phyloP scores from a whole-genome alignment of 2,888 invertebrate species.

The Amphipyra berbera region DNA sequence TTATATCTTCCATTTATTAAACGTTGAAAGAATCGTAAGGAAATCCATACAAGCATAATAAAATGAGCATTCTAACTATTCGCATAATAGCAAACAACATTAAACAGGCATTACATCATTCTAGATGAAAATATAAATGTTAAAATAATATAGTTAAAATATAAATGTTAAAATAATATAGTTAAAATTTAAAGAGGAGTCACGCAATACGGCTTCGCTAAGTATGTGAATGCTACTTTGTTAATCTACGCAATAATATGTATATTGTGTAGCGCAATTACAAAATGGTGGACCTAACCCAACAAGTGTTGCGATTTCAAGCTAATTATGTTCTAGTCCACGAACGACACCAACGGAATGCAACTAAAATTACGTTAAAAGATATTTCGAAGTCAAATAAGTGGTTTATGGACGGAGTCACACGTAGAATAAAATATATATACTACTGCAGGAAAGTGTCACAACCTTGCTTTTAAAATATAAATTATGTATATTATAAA shows the following conservation, averaged over 20 bases:
- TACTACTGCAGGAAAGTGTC: conserved; percentile 17
- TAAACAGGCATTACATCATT: not conserved
- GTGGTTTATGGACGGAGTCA: not conserved
- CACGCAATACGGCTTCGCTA: conserved; percentile 11
- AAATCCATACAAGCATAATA: not conserved
- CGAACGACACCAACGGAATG: conserved; percentile 40
- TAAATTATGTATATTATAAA: not conserved
- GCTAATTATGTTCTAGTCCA: conserved; percentile 40
- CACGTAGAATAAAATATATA: conserved; percentile 2
- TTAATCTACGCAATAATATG: conserved; percentile 31
- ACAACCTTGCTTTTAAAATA: not conserved
- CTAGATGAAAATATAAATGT: not conserved
- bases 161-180: not conserved
- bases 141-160: not conserved
- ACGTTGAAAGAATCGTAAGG: not conserved
- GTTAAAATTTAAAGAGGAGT: not conserved
- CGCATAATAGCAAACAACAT: not conserved
- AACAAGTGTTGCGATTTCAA: conserved; percentile 40
- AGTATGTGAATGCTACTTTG: not conserved
- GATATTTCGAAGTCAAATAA: conserved; percentile 35
- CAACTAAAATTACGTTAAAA: conserved; percentile 36
- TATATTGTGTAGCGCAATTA: conserved; percentile 44
- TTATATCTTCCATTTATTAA: too few relatives aligned
- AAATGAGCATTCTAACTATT: not conserved
- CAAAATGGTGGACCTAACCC: conserved; percentile 31